Conservation (phyloP, 2,113 vertebrate species). For the Hydrochoerus hydrochaeris region DNA sequence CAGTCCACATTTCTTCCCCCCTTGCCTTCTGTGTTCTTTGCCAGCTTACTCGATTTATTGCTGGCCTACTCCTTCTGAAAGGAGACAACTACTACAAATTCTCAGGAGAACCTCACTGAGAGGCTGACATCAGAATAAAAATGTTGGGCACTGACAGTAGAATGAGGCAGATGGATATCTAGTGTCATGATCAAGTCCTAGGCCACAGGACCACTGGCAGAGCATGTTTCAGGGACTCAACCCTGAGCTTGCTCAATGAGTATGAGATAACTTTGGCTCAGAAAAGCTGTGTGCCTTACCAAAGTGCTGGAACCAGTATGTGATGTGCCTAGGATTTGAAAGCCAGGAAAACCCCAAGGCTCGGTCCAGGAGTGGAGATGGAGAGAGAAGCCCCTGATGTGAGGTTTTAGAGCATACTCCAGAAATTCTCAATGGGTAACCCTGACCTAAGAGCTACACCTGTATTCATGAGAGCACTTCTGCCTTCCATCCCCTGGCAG, state of each 20-base stretch:
- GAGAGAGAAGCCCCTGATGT: neutral
- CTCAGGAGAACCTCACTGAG: neutral
- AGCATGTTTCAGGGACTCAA: neutral
- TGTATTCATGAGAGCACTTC: neutral
- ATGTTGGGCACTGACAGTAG: no score
- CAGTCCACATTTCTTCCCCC: neutral
- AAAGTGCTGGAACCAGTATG: neutral
- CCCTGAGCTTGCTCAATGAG: neutral
- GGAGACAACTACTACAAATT: neutral
- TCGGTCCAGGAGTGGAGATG: neutral
- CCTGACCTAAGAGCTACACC: neutral
- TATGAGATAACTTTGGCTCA: neutral
- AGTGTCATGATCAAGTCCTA: neutral
- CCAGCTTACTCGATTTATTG: neutral
- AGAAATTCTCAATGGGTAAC: neutral
- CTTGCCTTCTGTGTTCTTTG: neutral
- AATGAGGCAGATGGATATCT: neutral
- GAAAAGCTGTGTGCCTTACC: neutral
- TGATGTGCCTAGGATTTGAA: neutral
- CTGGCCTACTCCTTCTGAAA: neutral
- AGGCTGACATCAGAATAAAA: neutral
- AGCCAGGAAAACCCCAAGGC: neutral
- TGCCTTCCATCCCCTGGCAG: neutral
- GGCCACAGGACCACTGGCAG: neutral
- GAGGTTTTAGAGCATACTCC: neutral